phyloP scores from a whole-genome alignment of 2,113 vertebrate genomes.

The Aptenodytes patagonicus region DNA sequence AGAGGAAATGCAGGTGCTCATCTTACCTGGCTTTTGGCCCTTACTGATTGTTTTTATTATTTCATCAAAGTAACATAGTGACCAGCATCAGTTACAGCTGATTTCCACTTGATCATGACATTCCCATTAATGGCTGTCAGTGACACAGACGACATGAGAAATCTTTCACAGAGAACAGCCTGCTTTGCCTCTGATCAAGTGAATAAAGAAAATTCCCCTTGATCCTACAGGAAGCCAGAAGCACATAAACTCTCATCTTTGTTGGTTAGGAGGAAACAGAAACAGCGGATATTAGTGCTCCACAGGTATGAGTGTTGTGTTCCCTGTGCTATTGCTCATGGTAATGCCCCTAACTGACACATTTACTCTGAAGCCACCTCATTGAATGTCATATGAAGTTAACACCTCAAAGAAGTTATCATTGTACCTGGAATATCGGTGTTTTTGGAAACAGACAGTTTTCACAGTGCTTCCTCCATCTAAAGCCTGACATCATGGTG shows the following conservation, averaged over 20 bases:
- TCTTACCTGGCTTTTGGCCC: not conserved
- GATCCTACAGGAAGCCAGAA: not conserved
- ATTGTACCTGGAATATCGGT: not conserved
- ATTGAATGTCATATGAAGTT: not conserved
- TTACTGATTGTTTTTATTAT: not conserved
- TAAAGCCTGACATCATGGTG: not conserved
- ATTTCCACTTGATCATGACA: not conserved
- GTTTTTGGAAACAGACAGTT: not conserved
- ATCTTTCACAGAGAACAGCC: not conserved
- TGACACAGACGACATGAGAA: not conserved
- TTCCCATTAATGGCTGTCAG: not conserved
- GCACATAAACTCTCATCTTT: not conserved
- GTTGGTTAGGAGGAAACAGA: not conserved
- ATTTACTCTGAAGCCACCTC: not conserved
- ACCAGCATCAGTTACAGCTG: not conserved
- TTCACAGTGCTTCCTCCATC: not conserved
- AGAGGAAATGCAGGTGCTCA: not conserved
- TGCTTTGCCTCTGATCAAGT: not conserved
- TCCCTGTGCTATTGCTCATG: not conserved
- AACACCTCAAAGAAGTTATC: not conserved
- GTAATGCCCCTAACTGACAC: no score
- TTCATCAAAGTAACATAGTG: not conserved
- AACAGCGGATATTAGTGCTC: not conserved
- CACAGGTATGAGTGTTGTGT: not conserved
- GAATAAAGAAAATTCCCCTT: not conserved